Evolutionary conservation across 2,113 vertebrate genomes (phyloP).

Genomic region (Pandion haliaetus): DNA sequence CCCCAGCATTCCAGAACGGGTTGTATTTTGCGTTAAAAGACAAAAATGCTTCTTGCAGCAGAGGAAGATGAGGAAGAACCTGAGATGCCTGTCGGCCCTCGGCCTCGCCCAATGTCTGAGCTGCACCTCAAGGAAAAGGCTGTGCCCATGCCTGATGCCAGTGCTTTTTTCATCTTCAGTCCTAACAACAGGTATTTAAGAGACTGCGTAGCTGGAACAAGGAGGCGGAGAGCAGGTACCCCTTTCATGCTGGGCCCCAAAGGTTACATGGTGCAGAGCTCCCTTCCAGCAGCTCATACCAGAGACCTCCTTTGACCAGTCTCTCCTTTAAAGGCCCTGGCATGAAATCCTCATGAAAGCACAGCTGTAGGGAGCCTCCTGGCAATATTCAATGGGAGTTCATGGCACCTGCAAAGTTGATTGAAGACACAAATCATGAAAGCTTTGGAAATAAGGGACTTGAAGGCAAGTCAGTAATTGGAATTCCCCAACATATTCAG

Average conservation of each 20-base stretch:
- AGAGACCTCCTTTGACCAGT: neutral
- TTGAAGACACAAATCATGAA: neutral
- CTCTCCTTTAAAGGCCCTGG: neutral
- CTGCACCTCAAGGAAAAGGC: constrained; percentile 97
- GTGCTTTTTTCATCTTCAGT: constrained; percentile 96
- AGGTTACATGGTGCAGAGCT: neutral
- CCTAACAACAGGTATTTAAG: constrained; percentile 89
- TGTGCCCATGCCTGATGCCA: constrained; percentile 93
- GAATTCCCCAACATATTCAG: neutral
- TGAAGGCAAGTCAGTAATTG: neutral
- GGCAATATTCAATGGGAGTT: neutral
- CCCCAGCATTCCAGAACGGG: neutral
- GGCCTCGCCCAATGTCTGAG: constrained; percentile 93
- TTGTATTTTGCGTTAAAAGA: neutral
- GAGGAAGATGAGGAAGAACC: constrained; percentile 96
- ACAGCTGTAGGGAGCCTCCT: neutral
- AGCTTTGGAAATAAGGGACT: neutral
- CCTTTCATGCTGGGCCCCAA: neutral
- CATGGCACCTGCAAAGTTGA: neutral
- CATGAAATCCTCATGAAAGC: neutral
- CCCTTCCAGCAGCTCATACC: neutral
- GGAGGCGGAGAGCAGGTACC: neutral
- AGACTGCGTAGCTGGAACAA: neutral
- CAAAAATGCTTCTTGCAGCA: constrained; percentile 63
- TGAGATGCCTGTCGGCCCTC: constrained; percentile 95